Evolutionary conservation across 2,797 vertebrate genomes (phyloP), one percentile per base, ranked within the genome.

Genomic region (Melanotaenia boesemani): DNA sequence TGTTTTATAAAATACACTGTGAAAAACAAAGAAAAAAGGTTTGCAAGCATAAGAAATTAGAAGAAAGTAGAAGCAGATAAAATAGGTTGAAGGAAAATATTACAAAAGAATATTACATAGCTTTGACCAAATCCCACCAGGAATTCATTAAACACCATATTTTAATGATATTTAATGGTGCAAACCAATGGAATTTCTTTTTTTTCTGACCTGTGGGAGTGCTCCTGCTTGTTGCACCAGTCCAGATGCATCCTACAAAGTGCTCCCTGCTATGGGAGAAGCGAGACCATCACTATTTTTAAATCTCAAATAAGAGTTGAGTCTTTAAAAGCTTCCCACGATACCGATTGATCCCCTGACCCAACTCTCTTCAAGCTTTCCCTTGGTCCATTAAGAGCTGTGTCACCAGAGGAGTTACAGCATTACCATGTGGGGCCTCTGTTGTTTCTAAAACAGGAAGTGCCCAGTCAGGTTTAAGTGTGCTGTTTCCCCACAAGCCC

Each of bases 321-420:
- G 83, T 86, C 84, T 44, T 90, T 93, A 93, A 92, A 92, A 93
- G 90, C 90, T 92, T 92, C 89, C 88, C 91, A 91, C 86, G 89
- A 85, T 86, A 85, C 79, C 79, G 82, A 93, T 93, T 92, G 91
- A 94, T 93, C 92, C 83, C 81, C 80, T 83, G 88, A 88, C 88
- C 84, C 76, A 2, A 61, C 81, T 74, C 87, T 89, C 83, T 69
- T 80, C 86, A 66, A 73, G 75, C 85, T 83, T 69, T 79, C 83
- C 86, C 85, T 84, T 65, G 79, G 70, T 93, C 93, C 91, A 94
- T 94, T 93, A 93, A 81, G 86, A 90, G 80, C 87, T 67, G 86
- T 86, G 88, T 89, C 90, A 89, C 92, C 76, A 74, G 83, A 84
- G 82, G 88, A 91, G 80, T 83, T 88, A 63, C 84, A 83, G 80